A percentile compares a stretch with the other conserved stretches of the same genome.
Evolutionary conservation across 1,140 invertebrate genomes (phyloP).

Genomic region (Choristoneura fumiferana): DNA sequence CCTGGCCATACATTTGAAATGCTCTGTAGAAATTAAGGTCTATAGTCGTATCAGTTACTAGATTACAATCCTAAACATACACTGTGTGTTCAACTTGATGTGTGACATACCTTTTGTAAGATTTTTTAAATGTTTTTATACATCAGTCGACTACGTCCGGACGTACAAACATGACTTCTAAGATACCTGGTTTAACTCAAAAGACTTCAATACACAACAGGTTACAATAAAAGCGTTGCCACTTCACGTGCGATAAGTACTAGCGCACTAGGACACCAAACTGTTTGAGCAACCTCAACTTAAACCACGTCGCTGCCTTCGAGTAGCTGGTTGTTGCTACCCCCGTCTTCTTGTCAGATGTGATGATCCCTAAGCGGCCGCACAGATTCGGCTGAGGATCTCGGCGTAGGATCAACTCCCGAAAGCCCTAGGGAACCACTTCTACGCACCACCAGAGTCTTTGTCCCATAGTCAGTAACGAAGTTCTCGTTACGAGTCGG

Average conservation of each 20-base stretch:
- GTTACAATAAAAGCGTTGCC: no score
- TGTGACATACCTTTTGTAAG: no score
- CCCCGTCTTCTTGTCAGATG: constrained; percentile 73
- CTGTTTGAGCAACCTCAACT: constrained; percentile 18
- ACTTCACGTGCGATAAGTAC: neutral
- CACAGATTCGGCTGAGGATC: constrained; percentile 82
- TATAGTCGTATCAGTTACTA: no score
- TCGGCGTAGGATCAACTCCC: constrained; percentile 82
- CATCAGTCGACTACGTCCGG: no score
- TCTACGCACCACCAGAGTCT: constrained; percentile 82
- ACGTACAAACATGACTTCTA: no score
- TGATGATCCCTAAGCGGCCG: constrained; percentile 75
- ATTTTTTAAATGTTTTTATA: no score
- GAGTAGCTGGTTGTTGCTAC: constrained; percentile 68
- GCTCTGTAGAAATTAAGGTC: no score
- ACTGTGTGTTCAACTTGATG: no score
- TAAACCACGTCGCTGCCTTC: constrained; percentile 68
- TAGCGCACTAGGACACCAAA: neutral
- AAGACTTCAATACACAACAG: no score
- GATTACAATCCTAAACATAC: no score
- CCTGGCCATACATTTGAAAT: no score
- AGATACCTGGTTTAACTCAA: no score
- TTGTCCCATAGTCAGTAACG: constrained; percentile 80
- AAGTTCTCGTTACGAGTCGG: constrained; percentile 79
- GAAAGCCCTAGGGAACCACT: constrained; percentile 84